Conservation (phyloP, 1,140 invertebrate genomes). For the Rhagoletis pomonella region DNA sequence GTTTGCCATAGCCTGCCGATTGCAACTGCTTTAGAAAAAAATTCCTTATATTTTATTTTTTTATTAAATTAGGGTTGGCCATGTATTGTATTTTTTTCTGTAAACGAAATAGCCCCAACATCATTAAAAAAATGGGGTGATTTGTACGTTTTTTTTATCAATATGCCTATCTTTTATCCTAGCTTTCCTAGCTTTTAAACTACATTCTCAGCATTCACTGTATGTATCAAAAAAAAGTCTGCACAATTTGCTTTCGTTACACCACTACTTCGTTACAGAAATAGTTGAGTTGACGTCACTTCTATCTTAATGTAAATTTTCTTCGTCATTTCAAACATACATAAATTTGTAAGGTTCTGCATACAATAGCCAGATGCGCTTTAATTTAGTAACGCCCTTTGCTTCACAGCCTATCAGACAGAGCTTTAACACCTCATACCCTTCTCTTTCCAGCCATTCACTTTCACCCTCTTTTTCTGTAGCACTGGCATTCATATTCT, state of each 20-base stretch:
- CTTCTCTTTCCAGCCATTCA: not conserved
- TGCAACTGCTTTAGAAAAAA: too few relatives aligned
- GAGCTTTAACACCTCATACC: not conserved
- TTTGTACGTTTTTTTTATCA: too few relatives aligned
- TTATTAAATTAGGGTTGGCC: too few relatives aligned
- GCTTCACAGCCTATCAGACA: not conserved
- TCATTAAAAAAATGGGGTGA: too few relatives aligned
- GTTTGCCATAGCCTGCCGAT: too few relatives aligned
- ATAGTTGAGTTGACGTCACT: not conserved
- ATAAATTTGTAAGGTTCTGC: too few relatives aligned
- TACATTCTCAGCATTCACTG: not conserved
- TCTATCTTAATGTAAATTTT: not conserved
- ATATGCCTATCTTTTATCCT: too few relatives aligned
- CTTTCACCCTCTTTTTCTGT: not conserved
- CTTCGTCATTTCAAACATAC: not conserved
- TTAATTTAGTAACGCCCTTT: not conserved
- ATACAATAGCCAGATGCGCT: not conserved
- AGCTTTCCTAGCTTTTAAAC: too few relatives aligned
- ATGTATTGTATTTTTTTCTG: too few relatives aligned
- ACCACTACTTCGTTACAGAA: not conserved
- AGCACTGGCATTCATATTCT: not conserved
- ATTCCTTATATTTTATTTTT: too few relatives aligned
- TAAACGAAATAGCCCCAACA: too few relatives aligned
- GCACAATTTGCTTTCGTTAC: not conserved
- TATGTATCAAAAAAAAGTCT: not conserved